Evolutionary conservation across 2,888 invertebrate genomes (phyloP).

Genomic region (Oxyscelio sp.): DNA sequence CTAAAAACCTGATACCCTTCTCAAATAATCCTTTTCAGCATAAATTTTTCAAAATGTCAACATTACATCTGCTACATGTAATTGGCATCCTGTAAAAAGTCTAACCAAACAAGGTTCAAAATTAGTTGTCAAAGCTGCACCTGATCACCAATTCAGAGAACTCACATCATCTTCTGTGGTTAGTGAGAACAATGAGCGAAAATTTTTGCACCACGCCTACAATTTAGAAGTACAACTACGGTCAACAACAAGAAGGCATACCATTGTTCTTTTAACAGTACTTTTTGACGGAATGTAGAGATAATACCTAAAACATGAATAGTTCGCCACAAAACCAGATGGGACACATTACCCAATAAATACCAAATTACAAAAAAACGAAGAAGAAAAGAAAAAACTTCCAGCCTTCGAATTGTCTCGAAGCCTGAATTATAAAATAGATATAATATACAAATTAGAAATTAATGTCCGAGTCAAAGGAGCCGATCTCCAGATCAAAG

Average conservation of each 20-base stretch:
- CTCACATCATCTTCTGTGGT: slow-evolving; percentile 25
- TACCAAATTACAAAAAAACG: background rate
- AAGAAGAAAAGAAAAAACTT: background rate
- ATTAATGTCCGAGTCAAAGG: slow-evolving; percentile 48
- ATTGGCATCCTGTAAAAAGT: too few species aligned
- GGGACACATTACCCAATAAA: slow-evolving; percentile 45
- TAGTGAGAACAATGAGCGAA: slow-evolving; percentile 18
- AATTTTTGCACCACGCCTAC: slow-evolving; percentile 58
- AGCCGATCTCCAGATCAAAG: slow-evolving; percentile 37
- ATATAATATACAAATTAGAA: slow-evolving; percentile 62
- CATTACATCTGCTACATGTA: too few species aligned
- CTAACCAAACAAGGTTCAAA: too few species aligned
- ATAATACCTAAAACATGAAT: slow-evolving; percentile 48
- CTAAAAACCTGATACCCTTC: too few species aligned
- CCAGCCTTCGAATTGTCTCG: slow-evolving; percentile 3
- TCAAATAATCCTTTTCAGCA: too few species aligned
- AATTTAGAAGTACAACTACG: slow-evolving; percentile 53
- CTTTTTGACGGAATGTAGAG: slow-evolving; percentile 26
- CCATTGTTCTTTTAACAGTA: slow-evolving; percentile 42
- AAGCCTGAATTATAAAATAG: too few species aligned
- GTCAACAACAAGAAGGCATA: slow-evolving; percentile 20
- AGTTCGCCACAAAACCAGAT: slow-evolving; percentile 53
- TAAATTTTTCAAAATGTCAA: too few species aligned
- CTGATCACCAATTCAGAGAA: slow-evolving; percentile 8
- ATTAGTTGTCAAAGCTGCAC: too few species aligned